Percentiles rank a stretch among this genome's conserved stretches.
phyloP scores from a whole-genome alignment of 2,797 vertebrate species.

The Staurois parvus region DNA sequence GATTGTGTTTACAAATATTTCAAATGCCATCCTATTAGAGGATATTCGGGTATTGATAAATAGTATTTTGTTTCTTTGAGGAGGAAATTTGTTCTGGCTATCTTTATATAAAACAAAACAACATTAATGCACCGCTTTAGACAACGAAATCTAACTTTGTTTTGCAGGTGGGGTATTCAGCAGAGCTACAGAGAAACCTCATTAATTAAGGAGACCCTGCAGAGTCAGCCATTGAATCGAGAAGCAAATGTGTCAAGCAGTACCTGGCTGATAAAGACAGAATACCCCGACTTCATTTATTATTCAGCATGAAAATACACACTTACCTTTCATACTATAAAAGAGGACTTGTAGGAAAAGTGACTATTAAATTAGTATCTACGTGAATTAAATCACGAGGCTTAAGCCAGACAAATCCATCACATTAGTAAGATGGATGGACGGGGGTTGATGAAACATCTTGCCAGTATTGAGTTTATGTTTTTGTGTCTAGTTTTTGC shows the following conservation, averaged over 20 bases:
- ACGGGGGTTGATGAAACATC: background rate
- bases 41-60: too few relatives aligned
- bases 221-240: too few relatives aligned
- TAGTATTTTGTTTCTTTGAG: too few relatives aligned
- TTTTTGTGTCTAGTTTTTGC: background rate
- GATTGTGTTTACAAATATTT: too few relatives aligned
- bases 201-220: slow-evolving; percentile 45
- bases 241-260: background rate
- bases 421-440: slow-evolving; percentile 4
- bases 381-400: background rate
- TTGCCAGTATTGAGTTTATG: background rate
- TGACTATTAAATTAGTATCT: slow-evolving; percentile 2
- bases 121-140: too few relatives aligned
- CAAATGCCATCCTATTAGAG: too few relatives aligned
- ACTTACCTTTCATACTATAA: background rate
- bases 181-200: slow-evolving; percentile 68
- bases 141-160: background rate
- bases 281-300: background rate
- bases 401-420: background rate
- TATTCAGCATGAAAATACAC: background rate
- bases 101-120: too few relatives aligned
- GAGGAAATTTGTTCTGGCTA: too few relatives aligned
- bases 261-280: background rate
- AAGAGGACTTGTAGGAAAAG: background rate
- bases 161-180: background rate